phyloP scores from a whole-genome alignment of 2,888 invertebrate species.

The Orthosia gothica region DNA sequence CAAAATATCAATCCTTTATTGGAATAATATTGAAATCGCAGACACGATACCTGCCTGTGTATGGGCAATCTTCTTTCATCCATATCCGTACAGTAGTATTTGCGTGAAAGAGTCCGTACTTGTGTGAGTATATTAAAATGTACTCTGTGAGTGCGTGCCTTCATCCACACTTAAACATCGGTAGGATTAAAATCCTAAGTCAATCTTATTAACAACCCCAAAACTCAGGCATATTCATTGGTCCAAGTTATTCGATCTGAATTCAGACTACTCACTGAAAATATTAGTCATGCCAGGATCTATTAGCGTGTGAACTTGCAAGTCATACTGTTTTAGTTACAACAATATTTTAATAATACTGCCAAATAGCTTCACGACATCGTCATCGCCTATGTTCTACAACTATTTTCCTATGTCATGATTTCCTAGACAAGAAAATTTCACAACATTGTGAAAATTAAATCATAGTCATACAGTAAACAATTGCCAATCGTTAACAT shows the following conservation, averaged over 20 bases:
- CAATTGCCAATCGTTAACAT: background rate
- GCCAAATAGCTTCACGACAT: conserved; percentile 59
- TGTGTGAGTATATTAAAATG: no score
- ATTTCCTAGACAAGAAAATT: conserved; percentile 2
- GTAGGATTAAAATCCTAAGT: no score
- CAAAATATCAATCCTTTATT: no score
- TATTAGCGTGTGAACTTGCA: conserved; percentile 93
- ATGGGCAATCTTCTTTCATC: no score
- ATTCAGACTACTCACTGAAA: conserved; percentile 95
- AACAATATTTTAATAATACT: conserved; percentile 92
- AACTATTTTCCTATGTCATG: conserved; percentile 79
- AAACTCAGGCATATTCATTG: background rate
- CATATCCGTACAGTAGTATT: no score
- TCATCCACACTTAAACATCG: no score
- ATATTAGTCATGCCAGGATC: conserved; percentile 97
- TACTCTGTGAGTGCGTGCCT: no score
- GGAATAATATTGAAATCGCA: no score
- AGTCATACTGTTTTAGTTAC: conserved; percentile 97
- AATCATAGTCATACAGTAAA: background rate
- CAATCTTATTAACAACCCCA: no score
- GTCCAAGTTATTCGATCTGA: conserved; percentile 90
- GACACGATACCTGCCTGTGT: no score
- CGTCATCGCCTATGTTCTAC: conserved; percentile 21
- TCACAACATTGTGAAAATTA: conserved; percentile 8
- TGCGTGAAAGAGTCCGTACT: no score